phyloP scores from a whole-genome alignment of 1,140 invertebrate genomes.

The Pectinophora gossypiella region DNA sequence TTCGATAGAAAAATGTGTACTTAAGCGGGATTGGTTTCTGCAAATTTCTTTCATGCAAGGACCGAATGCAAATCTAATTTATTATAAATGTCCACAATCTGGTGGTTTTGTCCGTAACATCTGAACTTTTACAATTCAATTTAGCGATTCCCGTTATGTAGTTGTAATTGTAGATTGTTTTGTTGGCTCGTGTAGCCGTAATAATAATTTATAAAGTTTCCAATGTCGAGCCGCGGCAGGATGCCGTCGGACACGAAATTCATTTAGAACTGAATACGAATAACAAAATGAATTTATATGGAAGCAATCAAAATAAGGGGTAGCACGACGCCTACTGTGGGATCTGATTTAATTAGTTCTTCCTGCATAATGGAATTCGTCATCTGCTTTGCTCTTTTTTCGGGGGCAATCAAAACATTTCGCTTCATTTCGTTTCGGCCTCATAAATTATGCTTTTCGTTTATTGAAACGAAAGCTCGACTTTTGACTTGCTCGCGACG shows the following conservation, averaged over 20 bases:
- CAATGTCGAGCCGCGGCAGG: conserved; percentile 33
- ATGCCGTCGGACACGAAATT: conserved; percentile 42
- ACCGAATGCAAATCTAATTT: neutral
- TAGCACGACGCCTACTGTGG: conserved; percentile 12
- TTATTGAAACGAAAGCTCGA: neutral
- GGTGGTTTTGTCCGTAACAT: conserved; percentile 25
- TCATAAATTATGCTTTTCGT: conserved; percentile 4
- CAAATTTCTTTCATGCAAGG: neutral
- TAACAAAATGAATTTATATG: conserved; percentile 55
- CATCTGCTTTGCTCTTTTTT: conserved; percentile 33
- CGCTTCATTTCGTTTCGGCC: neutral
- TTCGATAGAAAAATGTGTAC: neutral
- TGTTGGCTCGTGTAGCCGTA: conserved; percentile 31
- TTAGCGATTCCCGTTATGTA: conserved; percentile 31
- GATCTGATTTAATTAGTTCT: conserved; percentile 26
- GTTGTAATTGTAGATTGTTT: conserved; percentile 41
- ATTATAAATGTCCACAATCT: neutral
- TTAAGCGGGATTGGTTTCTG: neutral
- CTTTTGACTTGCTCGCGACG: neutral
- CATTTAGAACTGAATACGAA: conserved; percentile 51
- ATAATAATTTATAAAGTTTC: conserved; percentile 54
- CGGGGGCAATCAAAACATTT: conserved; percentile 6
- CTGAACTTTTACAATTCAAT: conserved; percentile 47
- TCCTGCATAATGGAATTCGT: conserved; percentile 35
- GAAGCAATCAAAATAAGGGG: conserved; percentile 55